These are phyloP conservation scores for Tragelaphus scriptus DNA, from an alignment of 2,113 vertebrate genomes.

Conservation along the genomic window DNA sequence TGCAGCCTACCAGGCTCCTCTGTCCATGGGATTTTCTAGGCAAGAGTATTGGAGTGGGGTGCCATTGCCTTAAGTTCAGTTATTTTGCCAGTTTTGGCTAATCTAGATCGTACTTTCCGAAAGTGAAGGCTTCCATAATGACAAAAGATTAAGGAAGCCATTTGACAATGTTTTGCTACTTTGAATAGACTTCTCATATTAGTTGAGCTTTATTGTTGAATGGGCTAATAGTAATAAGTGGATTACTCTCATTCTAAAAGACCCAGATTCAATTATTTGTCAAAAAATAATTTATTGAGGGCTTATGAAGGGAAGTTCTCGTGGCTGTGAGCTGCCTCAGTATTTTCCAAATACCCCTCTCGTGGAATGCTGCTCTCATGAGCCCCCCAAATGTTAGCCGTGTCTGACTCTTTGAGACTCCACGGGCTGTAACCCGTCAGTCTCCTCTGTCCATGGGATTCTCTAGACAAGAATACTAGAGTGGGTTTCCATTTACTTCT, in stretches of 20 bases:
- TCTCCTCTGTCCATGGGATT: not conserved
- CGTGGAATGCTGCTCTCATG: not conserved
- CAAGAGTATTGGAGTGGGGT: no score
- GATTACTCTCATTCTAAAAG: not conserved
- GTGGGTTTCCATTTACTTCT: not conserved
- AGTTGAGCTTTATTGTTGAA: not conserved
- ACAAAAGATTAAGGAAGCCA: not conserved
- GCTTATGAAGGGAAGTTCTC: not conserved
- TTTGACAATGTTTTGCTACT: not conserved
- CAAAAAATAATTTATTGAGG: not conserved
- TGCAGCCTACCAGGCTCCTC: no score
- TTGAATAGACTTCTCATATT: not conserved
- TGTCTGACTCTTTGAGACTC: not conserved
- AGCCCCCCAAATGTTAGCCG: not conserved
- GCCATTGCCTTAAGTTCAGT: not conserved
- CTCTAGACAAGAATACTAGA: not conserved
- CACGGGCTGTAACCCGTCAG: accelerated
- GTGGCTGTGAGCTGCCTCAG: not conserved
- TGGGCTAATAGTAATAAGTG: not conserved
- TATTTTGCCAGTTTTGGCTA: not conserved
- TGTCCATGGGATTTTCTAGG: no score
- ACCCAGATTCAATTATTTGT: not conserved
- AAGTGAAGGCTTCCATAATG: not conserved
- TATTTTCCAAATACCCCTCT: not conserved
- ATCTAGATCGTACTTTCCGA: not conserved